These are phyloP conservation scores for Echiichthys vipera DNA, from an alignment of 2,797 vertebrate species.

Conservation along the genomic window DNA sequence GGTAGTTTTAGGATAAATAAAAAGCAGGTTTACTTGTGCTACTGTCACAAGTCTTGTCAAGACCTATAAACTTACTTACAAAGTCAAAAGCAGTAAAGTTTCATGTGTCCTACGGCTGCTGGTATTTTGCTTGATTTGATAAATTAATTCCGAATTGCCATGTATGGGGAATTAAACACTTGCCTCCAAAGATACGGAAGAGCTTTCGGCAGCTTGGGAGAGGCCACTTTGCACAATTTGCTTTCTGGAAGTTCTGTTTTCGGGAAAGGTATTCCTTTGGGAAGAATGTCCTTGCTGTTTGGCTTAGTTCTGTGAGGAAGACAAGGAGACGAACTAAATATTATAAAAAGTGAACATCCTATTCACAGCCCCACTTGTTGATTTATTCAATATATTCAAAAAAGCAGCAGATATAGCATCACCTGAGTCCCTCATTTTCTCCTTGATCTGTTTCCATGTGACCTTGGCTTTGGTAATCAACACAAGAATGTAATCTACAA, in stretches of 20 bases:
- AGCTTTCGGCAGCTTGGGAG: constrained; percentile 84
- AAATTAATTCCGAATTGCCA: not conserved
- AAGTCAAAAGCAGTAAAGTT: not conserved
- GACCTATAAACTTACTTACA: not conserved
- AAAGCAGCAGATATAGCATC: constrained; percentile 24
- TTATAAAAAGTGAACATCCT: constrained; percentile 16
- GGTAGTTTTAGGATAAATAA: not conserved
- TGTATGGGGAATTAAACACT: constrained; percentile 34
- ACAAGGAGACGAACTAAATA: constrained; percentile 23
- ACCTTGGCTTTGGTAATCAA: constrained; percentile 74
- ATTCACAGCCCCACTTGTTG: constrained; percentile 34
- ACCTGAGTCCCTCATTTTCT: constrained; percentile 36
- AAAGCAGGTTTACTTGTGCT: not conserved
- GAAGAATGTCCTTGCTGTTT: constrained; percentile 81
- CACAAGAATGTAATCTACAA: constrained; percentile 69
- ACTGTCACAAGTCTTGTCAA: not conserved
- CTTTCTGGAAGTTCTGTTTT: constrained; percentile 86
- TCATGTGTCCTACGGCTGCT: not conserved
- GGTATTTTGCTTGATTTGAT: not conserved
- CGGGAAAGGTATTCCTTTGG: constrained; percentile 84
- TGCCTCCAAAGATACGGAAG: constrained; percentile 84
- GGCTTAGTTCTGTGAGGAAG: constrained; percentile 79
- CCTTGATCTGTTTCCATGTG: constrained; percentile 43
- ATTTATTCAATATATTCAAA: constrained; percentile 42
- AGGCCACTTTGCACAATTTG: constrained; percentile 85